Conservation (phyloP, 2,113 vertebrate genomes). For the Chrysemys picta region DNA sequence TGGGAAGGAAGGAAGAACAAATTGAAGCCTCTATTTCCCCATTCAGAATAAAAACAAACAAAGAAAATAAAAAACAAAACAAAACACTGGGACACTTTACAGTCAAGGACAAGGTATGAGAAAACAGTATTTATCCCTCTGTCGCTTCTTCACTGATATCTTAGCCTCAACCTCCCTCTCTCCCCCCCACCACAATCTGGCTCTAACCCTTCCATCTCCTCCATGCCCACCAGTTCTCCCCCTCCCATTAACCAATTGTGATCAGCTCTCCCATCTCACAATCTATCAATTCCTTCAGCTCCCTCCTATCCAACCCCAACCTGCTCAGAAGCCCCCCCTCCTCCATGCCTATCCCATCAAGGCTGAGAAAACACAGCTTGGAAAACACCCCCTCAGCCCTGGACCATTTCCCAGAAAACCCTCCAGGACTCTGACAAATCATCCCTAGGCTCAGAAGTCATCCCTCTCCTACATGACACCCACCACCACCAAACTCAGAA, state of each 20-base stretch:
- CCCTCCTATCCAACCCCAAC: fast-evolving
- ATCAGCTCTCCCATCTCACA: not conserved
- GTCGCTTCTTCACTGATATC: not conserved
- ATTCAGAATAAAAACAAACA: not conserved
- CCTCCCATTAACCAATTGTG: not conserved
- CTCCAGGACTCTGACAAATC: not conserved
- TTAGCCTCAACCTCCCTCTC: not conserved
- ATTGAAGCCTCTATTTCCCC: not conserved
- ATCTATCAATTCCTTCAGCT: not conserved
- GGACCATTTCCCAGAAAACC: not conserved
- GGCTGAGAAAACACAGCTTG: not conserved
- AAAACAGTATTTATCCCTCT: not conserved
- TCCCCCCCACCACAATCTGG: fast-evolving
- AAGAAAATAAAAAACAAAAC: fast-evolving
- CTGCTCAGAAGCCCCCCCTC: not conserved
- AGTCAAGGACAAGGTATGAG: not conserved
- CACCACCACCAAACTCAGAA: not conserved
- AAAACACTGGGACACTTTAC: not conserved
- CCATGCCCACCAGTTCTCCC: not conserved
- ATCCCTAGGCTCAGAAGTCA: not conserved
- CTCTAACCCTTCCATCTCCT: not conserved
- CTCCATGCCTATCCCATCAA: not conserved
- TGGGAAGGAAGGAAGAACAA: not conserved
- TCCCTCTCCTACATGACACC: not conserved
- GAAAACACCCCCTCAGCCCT: not conserved